Percentiles rank a stretch among this genome's conserved stretches.
These are phyloP conservation scores for Pseudoatta argentina DNA, from an alignment of 1,140 invertebrate genomes.

Conservation along the genomic window DNA sequence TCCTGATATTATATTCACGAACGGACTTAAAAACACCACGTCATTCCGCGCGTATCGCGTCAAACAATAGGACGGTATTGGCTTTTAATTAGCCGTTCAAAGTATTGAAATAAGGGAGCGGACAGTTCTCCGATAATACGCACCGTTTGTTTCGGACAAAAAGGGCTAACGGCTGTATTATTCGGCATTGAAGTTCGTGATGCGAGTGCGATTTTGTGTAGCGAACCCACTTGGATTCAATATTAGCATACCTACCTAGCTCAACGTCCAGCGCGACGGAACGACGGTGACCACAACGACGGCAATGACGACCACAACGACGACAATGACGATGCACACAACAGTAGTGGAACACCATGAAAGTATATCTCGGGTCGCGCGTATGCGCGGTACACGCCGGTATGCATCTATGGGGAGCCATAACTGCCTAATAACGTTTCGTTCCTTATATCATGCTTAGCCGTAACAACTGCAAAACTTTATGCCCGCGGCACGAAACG, in stretches of 20 bases:
- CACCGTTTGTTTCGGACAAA: slow-evolving; percentile 24
- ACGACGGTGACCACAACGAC: not conserved
- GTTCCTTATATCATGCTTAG: slow-evolving; percentile 82
- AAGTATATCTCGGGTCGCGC: slow-evolving; percentile 47
- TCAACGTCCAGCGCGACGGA: slow-evolving; percentile 58
- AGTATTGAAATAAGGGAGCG: slow-evolving; percentile 31
- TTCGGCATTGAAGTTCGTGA: slow-evolving; percentile 83
- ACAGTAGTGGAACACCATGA: slow-evolving; percentile 8
- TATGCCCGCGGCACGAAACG: slow-evolving; percentile 47
- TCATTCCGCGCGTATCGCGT: not conserved
- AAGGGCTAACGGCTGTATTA: slow-evolving; percentile 77
- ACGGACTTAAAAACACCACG: not conserved
- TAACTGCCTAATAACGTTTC: slow-evolving; percentile 84
- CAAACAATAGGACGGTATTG: slow-evolving; percentile 39
- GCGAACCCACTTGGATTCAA: slow-evolving; percentile 80
- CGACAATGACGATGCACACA: slow-evolving; percentile 1
- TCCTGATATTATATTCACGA: slow-evolving; percentile 1
- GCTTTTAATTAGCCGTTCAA: slow-evolving; percentile 55
- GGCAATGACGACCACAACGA: not conserved
- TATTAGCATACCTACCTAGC: slow-evolving; percentile 80
- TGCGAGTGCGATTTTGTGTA: slow-evolving; percentile 85
- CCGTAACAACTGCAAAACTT: slow-evolving; percentile 67
- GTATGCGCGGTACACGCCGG: slow-evolving; percentile 60
- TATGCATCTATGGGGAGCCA: slow-evolving; percentile 82
- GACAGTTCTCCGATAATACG: slow-evolving; percentile 56